These are phyloP conservation scores for Bettongia penicillata DNA, from an alignment of 2,113 vertebrate species.

Conservation along the genomic window DNA sequence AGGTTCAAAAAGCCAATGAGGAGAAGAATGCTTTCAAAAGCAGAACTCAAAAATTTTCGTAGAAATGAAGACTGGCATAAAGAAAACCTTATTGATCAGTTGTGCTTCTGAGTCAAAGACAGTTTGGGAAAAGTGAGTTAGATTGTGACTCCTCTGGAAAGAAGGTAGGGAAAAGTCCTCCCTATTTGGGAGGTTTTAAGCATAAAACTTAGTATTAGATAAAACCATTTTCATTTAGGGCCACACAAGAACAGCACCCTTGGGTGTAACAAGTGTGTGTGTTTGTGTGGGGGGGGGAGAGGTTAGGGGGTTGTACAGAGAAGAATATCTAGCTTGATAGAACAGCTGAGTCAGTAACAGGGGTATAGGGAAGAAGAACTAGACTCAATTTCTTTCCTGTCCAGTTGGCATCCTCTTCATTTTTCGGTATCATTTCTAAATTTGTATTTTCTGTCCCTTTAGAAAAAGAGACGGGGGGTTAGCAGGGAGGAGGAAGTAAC, in stretches of 20 bases:
- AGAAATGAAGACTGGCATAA: background rate
- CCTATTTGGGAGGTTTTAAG: background rate
- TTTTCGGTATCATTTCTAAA: background rate
- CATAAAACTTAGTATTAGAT: background rate
- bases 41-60: background rate
- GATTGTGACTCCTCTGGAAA: background rate
- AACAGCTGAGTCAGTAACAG: background rate
- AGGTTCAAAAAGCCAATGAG: too few species aligned
- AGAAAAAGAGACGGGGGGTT: background rate
- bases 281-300: too few species aligned
- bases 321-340: background rate
- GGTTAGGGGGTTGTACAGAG: background rate
- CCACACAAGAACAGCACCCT: background rate
- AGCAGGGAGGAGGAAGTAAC: background rate
- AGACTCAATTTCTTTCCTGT: background rate
- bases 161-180: background rate
- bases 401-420: background rate
- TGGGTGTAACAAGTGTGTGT: background rate
- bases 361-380: too few species aligned
- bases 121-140: background rate
- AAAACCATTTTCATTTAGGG: background rate
- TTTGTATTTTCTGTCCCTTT: background rate
- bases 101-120: background rate
- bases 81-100: background rate
- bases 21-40: too few species aligned